phyloP scores from a whole-genome alignment of 2,797 vertebrate genomes.

The Phaenicophaeus curvirostris region DNA sequence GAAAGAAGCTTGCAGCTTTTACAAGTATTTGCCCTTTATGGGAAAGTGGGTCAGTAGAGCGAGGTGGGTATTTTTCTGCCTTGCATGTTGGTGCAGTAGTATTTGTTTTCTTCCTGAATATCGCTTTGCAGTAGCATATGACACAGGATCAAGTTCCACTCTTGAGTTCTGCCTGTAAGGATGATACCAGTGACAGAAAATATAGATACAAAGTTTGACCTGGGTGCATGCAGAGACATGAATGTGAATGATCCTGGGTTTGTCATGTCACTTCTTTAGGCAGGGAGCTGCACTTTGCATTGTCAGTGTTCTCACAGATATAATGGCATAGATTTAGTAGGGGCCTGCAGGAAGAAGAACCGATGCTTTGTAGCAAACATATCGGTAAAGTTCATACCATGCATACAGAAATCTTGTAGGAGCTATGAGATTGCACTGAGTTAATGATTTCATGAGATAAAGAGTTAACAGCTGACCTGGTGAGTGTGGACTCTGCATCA shows the following conservation, averaged over 20 bases:
- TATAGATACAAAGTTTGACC: neutral
- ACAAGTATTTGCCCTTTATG: neutral
- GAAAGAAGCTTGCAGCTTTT: neutral
- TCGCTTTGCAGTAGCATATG: neutral
- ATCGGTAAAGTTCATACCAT: neutral
- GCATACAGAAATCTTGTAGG: neutral
- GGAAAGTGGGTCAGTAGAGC: neutral
- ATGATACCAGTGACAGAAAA: neutral
- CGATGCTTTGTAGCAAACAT: neutral
- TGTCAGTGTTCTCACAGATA: neutral
- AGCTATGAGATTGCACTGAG: neutral
- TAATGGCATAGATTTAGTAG: neutral
- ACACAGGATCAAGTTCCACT: neutral
- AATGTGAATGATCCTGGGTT: neutral
- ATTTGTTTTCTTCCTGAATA: neutral
- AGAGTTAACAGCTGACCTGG: neutral
- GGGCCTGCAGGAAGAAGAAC: neutral
- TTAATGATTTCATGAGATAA: neutral
- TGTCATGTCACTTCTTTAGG: neutral
- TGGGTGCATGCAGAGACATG: neutral
- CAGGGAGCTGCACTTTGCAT: neutral
- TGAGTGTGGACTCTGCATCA: neutral
- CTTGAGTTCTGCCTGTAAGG: neutral
- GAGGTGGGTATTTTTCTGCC: neutral
- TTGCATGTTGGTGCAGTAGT: neutral